These are phyloP conservation scores for Drosophila nigrodunni DNA, from an alignment of 1,140 invertebrate species.

Conservation along the genomic window DNA sequence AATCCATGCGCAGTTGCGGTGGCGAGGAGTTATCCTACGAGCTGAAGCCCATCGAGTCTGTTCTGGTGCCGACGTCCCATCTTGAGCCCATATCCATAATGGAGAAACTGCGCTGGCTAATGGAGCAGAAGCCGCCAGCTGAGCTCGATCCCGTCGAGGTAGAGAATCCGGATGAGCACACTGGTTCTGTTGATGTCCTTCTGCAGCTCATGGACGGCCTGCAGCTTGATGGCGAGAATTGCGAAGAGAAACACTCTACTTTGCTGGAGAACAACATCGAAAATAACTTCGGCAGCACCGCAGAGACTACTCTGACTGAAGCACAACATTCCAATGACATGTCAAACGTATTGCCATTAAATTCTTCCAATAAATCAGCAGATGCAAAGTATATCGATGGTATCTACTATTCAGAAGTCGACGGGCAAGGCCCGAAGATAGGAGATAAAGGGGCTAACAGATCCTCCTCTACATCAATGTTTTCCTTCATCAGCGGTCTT, in stretches of 20 bases:
- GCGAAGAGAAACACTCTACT: background rate
- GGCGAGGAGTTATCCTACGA: constrained; percentile 1
- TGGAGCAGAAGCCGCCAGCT: constrained; percentile 9
- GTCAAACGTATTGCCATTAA: constrained; percentile 41
- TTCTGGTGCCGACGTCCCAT: background rate
- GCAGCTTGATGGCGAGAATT: background rate
- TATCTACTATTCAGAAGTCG: background rate
- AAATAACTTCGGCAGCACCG: background rate
- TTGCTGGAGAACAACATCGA: background rate
- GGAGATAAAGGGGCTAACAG: background rate
- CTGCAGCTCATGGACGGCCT: constrained; percentile 21
- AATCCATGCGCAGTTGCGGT: constrained; percentile 8
- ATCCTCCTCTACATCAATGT: constrained; percentile 20
- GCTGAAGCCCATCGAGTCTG: background rate
- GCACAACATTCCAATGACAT: constrained; percentile 31
- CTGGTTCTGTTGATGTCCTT: background rate
- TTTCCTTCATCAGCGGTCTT: constrained; percentile 17
- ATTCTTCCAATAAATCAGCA: constrained; percentile 54
- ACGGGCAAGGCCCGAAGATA: background rate
- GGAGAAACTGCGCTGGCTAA: constrained; percentile 37
- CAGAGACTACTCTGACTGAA: background rate
- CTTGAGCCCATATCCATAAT: background rate
- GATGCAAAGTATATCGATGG: constrained; percentile 48
- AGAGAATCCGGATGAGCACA: background rate
- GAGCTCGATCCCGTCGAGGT: background rate